Percentiles rank a stretch among this genome's conserved stretches.
Conservation (phyloP, 2,888 invertebrate genomes). For the Dryocosmus kuriphilus region DNA sequence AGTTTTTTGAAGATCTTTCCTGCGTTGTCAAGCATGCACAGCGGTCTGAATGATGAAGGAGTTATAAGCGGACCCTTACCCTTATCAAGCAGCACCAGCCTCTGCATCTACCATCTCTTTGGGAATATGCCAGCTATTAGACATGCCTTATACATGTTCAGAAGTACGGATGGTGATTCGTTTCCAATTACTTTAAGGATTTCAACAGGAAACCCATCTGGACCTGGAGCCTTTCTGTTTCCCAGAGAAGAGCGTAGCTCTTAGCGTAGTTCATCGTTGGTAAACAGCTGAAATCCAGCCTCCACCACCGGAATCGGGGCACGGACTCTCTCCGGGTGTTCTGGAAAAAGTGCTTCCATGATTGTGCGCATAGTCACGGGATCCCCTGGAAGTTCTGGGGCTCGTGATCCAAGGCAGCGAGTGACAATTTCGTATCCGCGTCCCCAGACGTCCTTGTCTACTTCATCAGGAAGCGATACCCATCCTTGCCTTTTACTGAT, state of each 20-base stretch:
- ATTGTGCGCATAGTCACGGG: constrained; percentile 1
- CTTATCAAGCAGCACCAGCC: constrained; percentile 47
- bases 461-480: constrained; percentile 15
- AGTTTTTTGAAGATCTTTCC: constrained; percentile 63
- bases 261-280: neutral
- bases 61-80: constrained; percentile 45
- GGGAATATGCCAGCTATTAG: constrained; percentile 46
- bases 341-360: constrained; percentile 29
- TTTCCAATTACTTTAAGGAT: constrained; percentile 45
- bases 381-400: neutral
- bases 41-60: constrained; percentile 49
- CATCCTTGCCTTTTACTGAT: constrained; percentile 22
- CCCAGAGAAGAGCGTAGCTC: neutral
- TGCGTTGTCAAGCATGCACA: constrained; percentile 57
- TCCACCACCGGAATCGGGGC: neutral
- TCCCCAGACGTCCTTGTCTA: constrained; percentile 43
- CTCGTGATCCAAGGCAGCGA: constrained; percentile 8
- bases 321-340: constrained; percentile 9
- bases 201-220: constrained; percentile 55
- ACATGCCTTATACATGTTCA: neutral
- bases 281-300: neutral
- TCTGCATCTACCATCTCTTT: constrained; percentile 48
- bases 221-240: constrained; percentile 51
- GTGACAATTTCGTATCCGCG: constrained; percentile 43
- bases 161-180: constrained; percentile 27